A percentile compares a stretch with the other conserved stretches of the same genome.
These are phyloP conservation scores for Eurytoma californica DNA, from an alignment of 2,888 invertebrate genomes.

Conservation along the genomic window DNA sequence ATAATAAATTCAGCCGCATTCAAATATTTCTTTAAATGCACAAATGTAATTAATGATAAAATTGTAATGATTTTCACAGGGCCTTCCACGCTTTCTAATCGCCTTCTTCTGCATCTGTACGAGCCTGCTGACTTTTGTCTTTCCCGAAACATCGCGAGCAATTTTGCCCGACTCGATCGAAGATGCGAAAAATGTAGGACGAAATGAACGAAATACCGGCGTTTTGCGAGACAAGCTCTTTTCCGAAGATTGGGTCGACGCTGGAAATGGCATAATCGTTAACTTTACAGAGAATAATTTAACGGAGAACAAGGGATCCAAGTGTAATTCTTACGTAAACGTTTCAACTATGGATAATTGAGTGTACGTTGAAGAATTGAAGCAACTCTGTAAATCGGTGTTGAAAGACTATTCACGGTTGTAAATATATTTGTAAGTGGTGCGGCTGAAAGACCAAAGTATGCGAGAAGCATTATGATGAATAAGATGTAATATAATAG, in stretches of 20 bases:
- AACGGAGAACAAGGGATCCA: neutral
- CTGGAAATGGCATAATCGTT: constrained; percentile 70
- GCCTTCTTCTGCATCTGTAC: constrained; percentile 64
- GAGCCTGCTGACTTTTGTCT: constrained; percentile 60
- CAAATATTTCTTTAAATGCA: neutral
- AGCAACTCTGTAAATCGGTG: neutral
- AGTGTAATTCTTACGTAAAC: neutral
- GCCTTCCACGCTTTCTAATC: constrained; percentile 54
- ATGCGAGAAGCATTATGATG: constrained; percentile 52
- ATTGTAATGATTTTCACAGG: constrained; percentile 52
- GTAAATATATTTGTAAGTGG: constrained; percentile 51
- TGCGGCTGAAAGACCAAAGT: constrained; percentile 55
- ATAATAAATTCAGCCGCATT: neutral
- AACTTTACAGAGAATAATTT: constrained; percentile 62
- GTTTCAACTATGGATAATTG: no score
- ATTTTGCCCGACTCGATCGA: constrained; percentile 65
- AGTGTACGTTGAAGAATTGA: no score
- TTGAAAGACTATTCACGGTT: constrained; percentile 42
- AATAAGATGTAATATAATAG: constrained; percentile 51
- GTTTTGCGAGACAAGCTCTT: constrained; percentile 68
- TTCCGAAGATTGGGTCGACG: constrained; percentile 71
- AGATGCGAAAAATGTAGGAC: constrained; percentile 58
- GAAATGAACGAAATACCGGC: constrained; percentile 59
- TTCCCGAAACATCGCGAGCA: constrained; percentile 65
- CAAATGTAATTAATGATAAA: neutral